Evolutionary conservation across 1,140 invertebrate genomes (phyloP), one percentile per base, ranked within the genome.

Genomic region (Eciton burchellii): DNA sequence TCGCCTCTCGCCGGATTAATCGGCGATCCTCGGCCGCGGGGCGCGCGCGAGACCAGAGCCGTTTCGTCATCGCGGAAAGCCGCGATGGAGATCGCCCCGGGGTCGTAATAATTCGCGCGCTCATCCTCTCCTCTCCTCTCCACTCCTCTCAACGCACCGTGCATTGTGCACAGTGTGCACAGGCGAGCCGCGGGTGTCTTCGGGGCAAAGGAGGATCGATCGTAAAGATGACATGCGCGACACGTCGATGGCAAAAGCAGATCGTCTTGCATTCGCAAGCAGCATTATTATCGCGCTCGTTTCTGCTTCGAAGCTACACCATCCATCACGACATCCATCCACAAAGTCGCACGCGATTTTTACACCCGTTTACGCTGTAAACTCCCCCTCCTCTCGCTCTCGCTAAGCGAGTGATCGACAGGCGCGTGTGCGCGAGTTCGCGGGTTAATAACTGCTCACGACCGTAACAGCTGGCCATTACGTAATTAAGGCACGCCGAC

Each of bases 1-100:
- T 76, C 72, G 43, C 12, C n/a, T 35, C 72, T 21, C 14, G 43
- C 49, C 72, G 72, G 49, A 76, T 76, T 76, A 76, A 76, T 76
- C 72, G 35, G 35, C 72, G 72, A 65, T 65, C 65, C 49, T 63
- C 57, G 72, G 59, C 72, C 43, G 43, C 35, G 59, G 57, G 59
- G 60, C 6, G 72, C 26, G 72, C 56, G 59, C 19, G 54, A 65
- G 63, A 76, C 26, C n/a, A 16, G 43, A 16, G 21, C 54, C 43
- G 19, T 43, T 35, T 35, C 35, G 35, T 76, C 35, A 6, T 35
- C 72, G 43, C 59, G 57, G 72, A 65, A 76, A 35, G 49, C 59
- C 43, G 65, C 65, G n/a, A n/a, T n/a, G n/a, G n/a, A 35, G 65
- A 76, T 76, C 49, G n/a, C 29, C 26, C 59, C 8, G 43, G 16